phyloP scores from a whole-genome alignment of 2,797 vertebrate genomes.

The Rhynchotus rufescens region DNA sequence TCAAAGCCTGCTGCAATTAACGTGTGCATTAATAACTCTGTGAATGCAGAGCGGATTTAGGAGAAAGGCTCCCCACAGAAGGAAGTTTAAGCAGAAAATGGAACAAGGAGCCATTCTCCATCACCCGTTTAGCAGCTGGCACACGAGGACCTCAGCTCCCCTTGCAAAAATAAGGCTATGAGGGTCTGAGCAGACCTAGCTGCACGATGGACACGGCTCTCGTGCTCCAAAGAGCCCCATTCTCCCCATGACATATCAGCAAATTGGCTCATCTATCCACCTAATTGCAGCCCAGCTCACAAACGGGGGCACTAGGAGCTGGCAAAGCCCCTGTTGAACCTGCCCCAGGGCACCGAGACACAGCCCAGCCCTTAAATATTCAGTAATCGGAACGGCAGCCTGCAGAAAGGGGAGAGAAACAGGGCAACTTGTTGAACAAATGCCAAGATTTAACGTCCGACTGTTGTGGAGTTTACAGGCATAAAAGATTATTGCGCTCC shows the following conservation, averaged over 20 bases:
- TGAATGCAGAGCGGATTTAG: not conserved
- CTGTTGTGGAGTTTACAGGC: slow-evolving; percentile 16
- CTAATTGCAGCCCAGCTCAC: not conserved
- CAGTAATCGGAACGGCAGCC: not conserved
- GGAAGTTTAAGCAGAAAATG: not conserved
- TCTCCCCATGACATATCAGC: rapidly evolving
- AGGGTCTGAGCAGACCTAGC: rapidly evolving
- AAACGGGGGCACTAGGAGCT: rapidly evolving
- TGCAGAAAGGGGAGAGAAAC: not conserved
- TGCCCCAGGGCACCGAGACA: not conserved
- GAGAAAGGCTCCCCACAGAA: not conserved
- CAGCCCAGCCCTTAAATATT: not conserved
- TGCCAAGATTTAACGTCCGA: slow-evolving; percentile 33
- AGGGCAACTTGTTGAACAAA: slow-evolving; percentile 44
- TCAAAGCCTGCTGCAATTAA: slow-evolving; percentile 20
- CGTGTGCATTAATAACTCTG: rapidly evolving
- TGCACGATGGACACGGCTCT: no score
- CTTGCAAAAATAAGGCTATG: not conserved
- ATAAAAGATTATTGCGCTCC: slow-evolving; percentile 26
- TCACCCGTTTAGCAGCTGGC: no score
- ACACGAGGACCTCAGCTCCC: not conserved
- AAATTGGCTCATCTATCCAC: rapidly evolving
- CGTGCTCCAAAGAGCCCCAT: rapidly evolving
- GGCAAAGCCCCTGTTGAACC: not conserved
- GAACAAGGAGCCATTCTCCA: not conserved